Conservation (phyloP, 2,113 vertebrate species). For the Gymnobelideus leadbeateri region DNA sequence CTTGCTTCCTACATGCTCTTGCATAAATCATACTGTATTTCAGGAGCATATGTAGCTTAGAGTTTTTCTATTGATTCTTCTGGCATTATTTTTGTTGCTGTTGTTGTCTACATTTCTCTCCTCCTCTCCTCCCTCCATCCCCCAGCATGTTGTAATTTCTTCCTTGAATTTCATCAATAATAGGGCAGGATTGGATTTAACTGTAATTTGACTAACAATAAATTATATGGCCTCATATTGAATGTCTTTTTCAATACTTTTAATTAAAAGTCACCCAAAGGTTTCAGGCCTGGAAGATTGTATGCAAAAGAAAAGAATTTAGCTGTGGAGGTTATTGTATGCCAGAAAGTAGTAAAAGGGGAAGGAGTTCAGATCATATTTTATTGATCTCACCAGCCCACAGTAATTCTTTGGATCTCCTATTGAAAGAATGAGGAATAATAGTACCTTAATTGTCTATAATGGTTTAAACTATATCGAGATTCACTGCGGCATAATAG, state of each 20-base stretch:
- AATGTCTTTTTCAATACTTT: neutral
- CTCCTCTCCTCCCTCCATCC: neutral
- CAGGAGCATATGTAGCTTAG: neutral
- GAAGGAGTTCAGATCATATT: neutral
- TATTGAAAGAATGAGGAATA: neutral
- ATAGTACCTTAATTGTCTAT: neutral
- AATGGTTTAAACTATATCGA: neutral
- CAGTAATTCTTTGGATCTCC: neutral
- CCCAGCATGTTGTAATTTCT: neutral
- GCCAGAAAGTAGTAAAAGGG: neutral
- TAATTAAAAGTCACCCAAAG: neutral
- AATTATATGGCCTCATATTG: neutral
- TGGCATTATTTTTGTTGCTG: neutral
- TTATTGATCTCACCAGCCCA: neutral
- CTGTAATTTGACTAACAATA: neutral
- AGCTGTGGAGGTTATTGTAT: neutral
- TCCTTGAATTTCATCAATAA: neutral
- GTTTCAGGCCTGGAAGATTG: neutral
- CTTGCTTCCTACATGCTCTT: neutral
- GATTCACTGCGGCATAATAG: neutral
- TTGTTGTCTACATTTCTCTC: neutral
- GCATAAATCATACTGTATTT: neutral
- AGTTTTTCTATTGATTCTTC: neutral
- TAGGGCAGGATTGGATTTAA: rapidly evolving
- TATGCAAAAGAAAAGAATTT: neutral